phyloP scores from a whole-genome alignment of 2,113 vertebrate genomes.

The Vidua chalybeata region DNA sequence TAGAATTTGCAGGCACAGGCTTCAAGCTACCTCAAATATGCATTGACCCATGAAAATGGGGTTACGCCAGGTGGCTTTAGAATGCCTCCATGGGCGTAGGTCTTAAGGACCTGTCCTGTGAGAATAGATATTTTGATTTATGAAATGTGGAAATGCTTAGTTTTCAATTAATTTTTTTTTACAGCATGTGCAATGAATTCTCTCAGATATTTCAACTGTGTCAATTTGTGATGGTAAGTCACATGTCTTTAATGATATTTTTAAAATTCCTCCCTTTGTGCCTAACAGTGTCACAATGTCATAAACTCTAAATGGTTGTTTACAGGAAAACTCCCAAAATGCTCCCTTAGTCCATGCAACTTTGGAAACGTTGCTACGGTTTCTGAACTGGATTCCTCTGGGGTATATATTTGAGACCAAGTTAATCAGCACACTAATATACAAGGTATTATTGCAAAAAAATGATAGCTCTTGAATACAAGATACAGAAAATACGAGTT shows the following conservation, averaged over 20 bases:
- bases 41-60: neutral
- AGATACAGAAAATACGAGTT: neutral
- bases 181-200: constrained; percentile 99
- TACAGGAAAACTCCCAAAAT: constrained; percentile 97
- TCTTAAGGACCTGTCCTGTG: neutral
- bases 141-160: neutral
- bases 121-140: neutral
- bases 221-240: constrained; percentile 97
- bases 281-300: neutral
- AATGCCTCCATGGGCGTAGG: rapidly evolving
- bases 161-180: neutral
- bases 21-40: neutral
- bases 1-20: neutral
- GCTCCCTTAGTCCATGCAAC: constrained; percentile 97
- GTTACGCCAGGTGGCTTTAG: neutral
- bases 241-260: neutral
- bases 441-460: constrained; percentile 82
- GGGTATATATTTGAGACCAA: constrained; percentile 99
- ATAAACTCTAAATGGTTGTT: neutral
- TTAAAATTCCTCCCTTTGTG: neutral
- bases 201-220: constrained; percentile 99
- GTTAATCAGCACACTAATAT: constrained; percentile 98
- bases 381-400: constrained; percentile 99
- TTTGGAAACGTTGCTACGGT: constrained; percentile 94
- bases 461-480: too few relatives aligned